A percentile compares a stretch with the other conserved stretches of the same genome.
These are phyloP conservation scores for Platichthys flesus DNA, from an alignment of 2,113 vertebrate species.

Conservation along the genomic window DNA sequence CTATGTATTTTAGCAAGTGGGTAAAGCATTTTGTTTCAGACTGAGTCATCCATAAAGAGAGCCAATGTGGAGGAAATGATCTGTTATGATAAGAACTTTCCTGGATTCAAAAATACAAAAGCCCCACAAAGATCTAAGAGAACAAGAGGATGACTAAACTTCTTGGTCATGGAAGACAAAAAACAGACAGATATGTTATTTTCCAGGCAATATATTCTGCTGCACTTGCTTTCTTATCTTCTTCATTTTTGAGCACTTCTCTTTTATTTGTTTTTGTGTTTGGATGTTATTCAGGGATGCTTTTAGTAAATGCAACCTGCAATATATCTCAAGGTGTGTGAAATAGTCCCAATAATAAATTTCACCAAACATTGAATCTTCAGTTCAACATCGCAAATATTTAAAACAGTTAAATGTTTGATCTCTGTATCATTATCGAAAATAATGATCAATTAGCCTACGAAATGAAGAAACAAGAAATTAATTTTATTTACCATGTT, in stretches of 20 bases:
- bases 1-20: slow-evolving; percentile 57
- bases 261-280: neutral
- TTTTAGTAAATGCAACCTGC: too few species aligned
- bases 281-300: too few species aligned
- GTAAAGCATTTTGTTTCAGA: slow-evolving; percentile 11
- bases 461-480: too few species aligned
- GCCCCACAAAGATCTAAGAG: neutral
- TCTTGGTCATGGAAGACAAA: neutral
- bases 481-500: too few species aligned
- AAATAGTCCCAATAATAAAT: too few species aligned
- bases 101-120: slow-evolving; percentile 20
- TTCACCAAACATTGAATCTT: too few species aligned
- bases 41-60: slow-evolving; percentile 21
- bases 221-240: neutral
- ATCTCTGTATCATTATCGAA: too few species aligned
- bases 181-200: neutral
- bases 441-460: too few species aligned
- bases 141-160: neutral
- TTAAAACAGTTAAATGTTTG: too few species aligned
- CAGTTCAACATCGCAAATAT: too few species aligned
- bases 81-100: slow-evolving; percentile 33
- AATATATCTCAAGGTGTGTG: too few species aligned
- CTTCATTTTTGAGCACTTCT: neutral
- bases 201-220: neutral
- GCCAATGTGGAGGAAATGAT: slow-evolving; percentile 5